A percentile compares a stretch with the other conserved stretches of the same genome.
phyloP scores from a whole-genome alignment of 2,113 vertebrate genomes.

The Psophia crepitans region DNA sequence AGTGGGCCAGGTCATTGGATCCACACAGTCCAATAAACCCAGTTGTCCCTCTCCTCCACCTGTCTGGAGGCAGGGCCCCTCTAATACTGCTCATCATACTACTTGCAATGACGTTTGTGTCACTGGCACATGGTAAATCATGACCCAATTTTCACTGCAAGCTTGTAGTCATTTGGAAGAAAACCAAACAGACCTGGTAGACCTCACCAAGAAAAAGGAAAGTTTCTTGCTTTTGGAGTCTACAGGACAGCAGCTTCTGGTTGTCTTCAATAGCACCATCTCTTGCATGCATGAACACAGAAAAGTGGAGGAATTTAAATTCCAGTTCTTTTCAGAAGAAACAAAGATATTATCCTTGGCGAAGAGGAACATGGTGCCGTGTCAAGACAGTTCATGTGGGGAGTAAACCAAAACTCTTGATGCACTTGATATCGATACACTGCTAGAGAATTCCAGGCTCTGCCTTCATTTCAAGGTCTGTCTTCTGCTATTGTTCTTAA shows the following conservation, averaged over 20 bases:
- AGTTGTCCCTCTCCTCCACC: too few species aligned
- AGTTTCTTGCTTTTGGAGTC: background rate
- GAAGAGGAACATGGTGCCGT: background rate
- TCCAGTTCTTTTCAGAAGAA: background rate
- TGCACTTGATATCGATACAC: accelerated
- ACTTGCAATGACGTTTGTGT: background rate
- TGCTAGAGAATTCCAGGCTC: background rate
- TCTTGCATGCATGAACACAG: background rate
- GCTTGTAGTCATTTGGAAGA: background rate
- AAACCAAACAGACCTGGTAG: background rate
- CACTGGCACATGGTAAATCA: background rate
- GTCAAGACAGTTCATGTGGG: background rate
- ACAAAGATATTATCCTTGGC: background rate
- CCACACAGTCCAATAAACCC: too few species aligned
- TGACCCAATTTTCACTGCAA: background rate
- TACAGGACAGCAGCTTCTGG: background rate
- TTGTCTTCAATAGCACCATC: background rate
- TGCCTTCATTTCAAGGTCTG: background rate
- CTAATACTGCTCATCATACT: too few species aligned
- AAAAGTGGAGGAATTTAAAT: background rate
- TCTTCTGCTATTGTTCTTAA: background rate
- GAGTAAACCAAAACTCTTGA: background rate
- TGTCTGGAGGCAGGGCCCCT: too few species aligned
- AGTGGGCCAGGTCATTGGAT: too few species aligned
- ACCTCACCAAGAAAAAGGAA: background rate